Evolutionary conservation across 2,113 vertebrate genomes (phyloP).

Genomic region (Sprattus sprattus): DNA sequence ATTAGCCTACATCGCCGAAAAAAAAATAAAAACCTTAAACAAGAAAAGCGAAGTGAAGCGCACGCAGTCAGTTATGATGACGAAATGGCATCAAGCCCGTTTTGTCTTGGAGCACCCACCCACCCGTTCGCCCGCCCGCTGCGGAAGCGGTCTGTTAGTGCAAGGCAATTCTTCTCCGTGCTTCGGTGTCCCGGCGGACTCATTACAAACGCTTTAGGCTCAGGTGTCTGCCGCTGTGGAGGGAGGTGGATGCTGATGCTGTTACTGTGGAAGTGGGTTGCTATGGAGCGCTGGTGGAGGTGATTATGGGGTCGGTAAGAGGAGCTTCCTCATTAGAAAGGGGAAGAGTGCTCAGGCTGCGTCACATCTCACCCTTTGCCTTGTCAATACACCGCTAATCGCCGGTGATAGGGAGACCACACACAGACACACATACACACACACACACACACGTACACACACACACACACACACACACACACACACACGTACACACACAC

Average conservation of each 20-base stretch:
- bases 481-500: background rate
- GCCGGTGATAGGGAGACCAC: background rate
- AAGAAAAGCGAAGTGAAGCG: background rate
- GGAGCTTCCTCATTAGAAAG: constrained; percentile 3
- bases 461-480: background rate
- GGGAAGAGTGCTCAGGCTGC: background rate
- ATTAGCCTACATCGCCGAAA: constrained; percentile 9
- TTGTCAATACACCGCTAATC: background rate
- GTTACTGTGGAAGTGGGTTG: background rate
- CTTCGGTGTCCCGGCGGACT: constrained; percentile 23
- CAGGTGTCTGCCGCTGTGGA: constrained; percentile 16
- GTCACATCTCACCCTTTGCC: background rate
- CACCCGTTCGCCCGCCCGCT: background rate
- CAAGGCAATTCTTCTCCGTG: background rate
- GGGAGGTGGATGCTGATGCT: background rate
- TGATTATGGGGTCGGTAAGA: background rate
- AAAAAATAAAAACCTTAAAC: background rate
- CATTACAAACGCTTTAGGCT: constrained; percentile 38
- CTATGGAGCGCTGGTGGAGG: background rate
- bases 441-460: no score
- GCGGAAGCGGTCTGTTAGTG: background rate
- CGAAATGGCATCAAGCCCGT: background rate
- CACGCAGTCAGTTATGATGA: background rate
- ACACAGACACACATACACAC: no score
- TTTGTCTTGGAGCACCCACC: background rate